phyloP scores from a whole-genome alignment of 2,797 vertebrate genomes.

The Hipposideros larvatus region DNA sequence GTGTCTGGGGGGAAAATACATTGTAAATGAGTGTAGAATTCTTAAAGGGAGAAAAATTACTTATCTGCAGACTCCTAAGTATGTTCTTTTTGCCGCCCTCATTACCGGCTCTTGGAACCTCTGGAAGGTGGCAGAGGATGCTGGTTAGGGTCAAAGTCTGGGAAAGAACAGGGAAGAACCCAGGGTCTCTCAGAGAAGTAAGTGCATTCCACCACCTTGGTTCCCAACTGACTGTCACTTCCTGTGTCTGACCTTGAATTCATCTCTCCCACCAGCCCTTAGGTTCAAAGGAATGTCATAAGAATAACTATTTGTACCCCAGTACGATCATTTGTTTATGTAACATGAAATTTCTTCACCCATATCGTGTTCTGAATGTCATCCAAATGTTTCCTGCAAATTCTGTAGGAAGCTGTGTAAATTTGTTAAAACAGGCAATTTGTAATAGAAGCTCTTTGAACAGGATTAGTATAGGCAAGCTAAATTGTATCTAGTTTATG shows the following conservation, averaged over 20 bases:
- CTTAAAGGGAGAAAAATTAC: not conserved
- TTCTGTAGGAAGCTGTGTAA: not conserved
- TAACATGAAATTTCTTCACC: not conserved
- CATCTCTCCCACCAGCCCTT: not conserved
- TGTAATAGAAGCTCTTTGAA: not conserved
- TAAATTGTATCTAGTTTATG: not conserved
- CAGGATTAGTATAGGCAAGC: not conserved
- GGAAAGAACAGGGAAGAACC: not conserved
- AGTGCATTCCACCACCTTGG: not conserved
- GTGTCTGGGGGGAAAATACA: too few species aligned
- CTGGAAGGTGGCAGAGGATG: conserved; percentile 68
- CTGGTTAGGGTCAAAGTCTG: not conserved
- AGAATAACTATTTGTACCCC: not conserved
- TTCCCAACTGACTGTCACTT: accelerated
- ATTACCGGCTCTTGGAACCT: not conserved
- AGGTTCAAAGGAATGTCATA: not conserved
- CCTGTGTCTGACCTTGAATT: not conserved
- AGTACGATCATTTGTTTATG: not conserved
- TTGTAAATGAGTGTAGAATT: not conserved
- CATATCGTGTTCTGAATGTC: not conserved
- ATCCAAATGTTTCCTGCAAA: not conserved
- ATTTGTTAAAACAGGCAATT: not conserved
- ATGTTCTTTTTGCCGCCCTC: not conserved
- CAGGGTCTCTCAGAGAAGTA: not conserved
- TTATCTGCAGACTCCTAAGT: not conserved